A percentile compares a stretch with the other conserved stretches of the same genome.
phyloP scores from a whole-genome alignment of 2,113 vertebrate genomes.

The Nerophis lumbriciformis region DNA sequence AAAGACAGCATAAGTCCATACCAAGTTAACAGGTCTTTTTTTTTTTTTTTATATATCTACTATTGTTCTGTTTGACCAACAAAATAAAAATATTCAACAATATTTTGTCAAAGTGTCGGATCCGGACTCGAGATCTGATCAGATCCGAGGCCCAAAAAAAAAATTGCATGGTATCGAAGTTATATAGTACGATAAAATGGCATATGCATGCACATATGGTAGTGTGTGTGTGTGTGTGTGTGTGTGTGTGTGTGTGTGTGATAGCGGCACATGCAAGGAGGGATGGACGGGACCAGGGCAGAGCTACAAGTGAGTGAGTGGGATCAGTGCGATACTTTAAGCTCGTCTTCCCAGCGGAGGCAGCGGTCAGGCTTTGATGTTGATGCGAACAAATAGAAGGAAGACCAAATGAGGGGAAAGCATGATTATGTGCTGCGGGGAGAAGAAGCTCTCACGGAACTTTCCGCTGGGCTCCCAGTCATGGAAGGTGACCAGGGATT shows the following conservation, averaged over 20 bases:
- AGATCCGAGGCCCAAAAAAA: too few relatives aligned
- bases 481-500: constrained; percentile 9
- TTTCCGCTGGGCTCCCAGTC: constrained; percentile 42
- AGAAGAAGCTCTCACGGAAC: constrained; percentile 51
- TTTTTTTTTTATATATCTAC: too few relatives aligned
- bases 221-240: too few relatives aligned
- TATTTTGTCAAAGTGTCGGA: too few relatives aligned
- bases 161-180: too few relatives aligned
- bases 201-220: neutral
- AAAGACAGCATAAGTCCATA: too few relatives aligned
- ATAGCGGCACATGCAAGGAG: constrained; percentile 40
- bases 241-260: constrained; percentile 7
- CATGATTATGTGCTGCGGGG: constrained; percentile 58
- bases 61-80: too few relatives aligned
- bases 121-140: too few relatives aligned
- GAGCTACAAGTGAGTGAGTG: constrained; percentile 37
- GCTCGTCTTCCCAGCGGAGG: constrained; percentile 55
- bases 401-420: constrained; percentile 60
- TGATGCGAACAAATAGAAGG: constrained; percentile 69
- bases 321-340: constrained; percentile 67
- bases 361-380: constrained; percentile 66
- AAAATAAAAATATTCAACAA: too few relatives aligned
- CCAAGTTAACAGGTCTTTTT: too few relatives aligned
- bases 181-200: too few relatives aligned
- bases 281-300: constrained; percentile 59